Percentiles rank a stretch among this genome's conserved stretches.
Conservation (phyloP, 2,888 invertebrate genomes). For the Agrochola litura region DNA sequence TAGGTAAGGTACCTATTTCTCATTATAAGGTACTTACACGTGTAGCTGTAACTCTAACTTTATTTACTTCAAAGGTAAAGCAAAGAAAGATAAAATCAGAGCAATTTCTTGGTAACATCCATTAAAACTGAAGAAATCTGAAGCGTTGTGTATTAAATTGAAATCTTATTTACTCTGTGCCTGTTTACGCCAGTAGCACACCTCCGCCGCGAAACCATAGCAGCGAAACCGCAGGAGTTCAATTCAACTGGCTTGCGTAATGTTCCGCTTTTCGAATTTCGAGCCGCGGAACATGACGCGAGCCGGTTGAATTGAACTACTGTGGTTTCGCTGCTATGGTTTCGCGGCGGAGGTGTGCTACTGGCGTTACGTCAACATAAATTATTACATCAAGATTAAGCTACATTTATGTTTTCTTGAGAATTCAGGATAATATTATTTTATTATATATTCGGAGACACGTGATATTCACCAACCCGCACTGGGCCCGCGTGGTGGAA, state of each 20-base stretch:
- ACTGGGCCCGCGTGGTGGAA: no score
- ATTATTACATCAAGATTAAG: background rate
- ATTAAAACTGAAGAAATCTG: conserved; percentile 13
- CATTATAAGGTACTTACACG: background rate
- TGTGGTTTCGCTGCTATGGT: no score
- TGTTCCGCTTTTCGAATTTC: no score
- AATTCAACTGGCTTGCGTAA: no score
- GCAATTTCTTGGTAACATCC: conserved; percentile 5
- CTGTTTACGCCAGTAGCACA: background rate
- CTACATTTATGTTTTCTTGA: background rate
- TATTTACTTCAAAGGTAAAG: background rate
- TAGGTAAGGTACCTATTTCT: background rate
- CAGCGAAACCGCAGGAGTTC: no score
- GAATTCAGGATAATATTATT: background rate
- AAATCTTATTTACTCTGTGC: conserved; percentile 23
- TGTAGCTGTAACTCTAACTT: background rate
- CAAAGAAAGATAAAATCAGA: background rate
- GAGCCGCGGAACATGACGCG: no score
- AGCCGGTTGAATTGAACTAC: no score
- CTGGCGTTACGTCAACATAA: background rate
- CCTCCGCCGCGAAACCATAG: no score
- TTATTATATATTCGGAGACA: no score
- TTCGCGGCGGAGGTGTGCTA: no score
- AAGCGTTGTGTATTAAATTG: background rate
- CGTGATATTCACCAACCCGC: no score